phyloP scores from a whole-genome alignment of 2,888 invertebrate species.

The Chymomyza caudatula region DNA sequence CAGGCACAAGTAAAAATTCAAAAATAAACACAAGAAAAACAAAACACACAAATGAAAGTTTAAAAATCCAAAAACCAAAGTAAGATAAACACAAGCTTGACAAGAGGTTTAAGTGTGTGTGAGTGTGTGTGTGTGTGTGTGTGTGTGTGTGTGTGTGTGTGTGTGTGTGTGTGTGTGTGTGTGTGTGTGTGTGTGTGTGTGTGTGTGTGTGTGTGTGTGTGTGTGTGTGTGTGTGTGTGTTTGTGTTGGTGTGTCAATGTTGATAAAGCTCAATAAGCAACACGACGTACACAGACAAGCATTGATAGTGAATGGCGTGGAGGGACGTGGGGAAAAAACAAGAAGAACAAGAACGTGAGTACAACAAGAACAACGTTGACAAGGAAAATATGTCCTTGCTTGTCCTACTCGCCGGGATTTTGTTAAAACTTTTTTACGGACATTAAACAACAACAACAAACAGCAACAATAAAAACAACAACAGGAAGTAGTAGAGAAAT shows the following conservation, averaged over 20 bases:
- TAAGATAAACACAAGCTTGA: neutral
- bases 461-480: constrained; percentile 21
- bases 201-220: constrained; percentile 8
- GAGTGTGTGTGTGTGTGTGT: neutral
- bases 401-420: neutral
- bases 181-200: neutral
- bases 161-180: constrained; percentile 5
- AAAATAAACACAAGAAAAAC: constrained; percentile 14
- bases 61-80: neutral
- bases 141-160: constrained; percentile 8
- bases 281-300: neutral
- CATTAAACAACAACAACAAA: constrained; percentile 34
- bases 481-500: constrained; percentile 9
- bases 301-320: neutral
- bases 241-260: neutral
- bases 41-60: constrained; percentile 14
- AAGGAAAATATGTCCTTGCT: constrained; percentile 1
- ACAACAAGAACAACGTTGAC: constrained; percentile 26
- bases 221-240: constrained; percentile 5
- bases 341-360: constrained; percentile 15
- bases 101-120: neutral
- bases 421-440: neutral
- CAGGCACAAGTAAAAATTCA: constrained; percentile 8
- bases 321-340: constrained; percentile 4
- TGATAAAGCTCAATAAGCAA: neutral